These are phyloP conservation scores for Tortrix viridana DNA, from an alignment of 2,888 invertebrate species.

Conservation along the genomic window DNA sequence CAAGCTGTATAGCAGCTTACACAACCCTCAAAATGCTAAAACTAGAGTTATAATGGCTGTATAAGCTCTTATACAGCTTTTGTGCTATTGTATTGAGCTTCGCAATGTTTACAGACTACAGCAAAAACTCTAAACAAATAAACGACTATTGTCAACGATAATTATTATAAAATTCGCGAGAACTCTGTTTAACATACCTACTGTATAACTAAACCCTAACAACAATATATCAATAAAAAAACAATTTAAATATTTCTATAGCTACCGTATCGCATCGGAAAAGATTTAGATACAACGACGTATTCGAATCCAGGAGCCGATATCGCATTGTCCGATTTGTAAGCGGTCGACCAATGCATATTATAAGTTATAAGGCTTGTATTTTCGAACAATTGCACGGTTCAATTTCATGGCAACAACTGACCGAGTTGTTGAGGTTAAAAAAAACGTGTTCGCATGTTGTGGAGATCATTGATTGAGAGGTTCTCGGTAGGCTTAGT, in stretches of 20 bases:
- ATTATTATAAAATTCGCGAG: no score
- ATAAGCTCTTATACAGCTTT: no score
- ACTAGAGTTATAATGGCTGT: no score
- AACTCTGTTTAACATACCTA: not conserved
- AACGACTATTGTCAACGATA: no score
- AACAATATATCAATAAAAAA: conserved; percentile 23
- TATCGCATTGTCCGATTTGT: conserved; percentile 41
- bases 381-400: conserved; percentile 67
- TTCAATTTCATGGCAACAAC: conserved; percentile 60
- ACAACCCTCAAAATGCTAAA: no score
- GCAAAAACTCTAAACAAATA: no score
- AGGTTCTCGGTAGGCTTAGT: conserved; percentile 56
- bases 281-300: conserved; percentile 52
- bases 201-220: conserved; percentile 2
- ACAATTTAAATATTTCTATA: conserved; percentile 32
- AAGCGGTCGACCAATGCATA: conserved; percentile 57
- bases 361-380: conserved; percentile 57
- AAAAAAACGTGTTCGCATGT: conserved; percentile 53
- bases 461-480: conserved; percentile 61
- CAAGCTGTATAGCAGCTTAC: no score
- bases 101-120: no score
- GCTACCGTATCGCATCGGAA: conserved; percentile 49
- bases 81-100: no score
- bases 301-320: conserved; percentile 50
- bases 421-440: conserved; percentile 40